Base-by-base conservation (phyloP, 2,888 invertebrate genomes). In the Heliconius aoede region DNA sequence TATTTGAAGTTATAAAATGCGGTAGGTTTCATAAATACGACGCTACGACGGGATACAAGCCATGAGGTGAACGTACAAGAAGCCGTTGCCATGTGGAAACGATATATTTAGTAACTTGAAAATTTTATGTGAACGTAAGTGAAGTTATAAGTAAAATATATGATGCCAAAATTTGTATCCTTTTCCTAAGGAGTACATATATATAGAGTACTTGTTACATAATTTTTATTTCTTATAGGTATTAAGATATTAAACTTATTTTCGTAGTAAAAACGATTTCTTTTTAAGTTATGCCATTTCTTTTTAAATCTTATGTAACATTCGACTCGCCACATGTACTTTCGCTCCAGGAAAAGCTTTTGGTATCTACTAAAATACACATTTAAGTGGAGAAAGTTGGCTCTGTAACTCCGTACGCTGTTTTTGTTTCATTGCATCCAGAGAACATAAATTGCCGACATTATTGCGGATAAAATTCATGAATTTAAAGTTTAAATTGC, bases 401-500 rank as follows among this genome's bases (percentile, higher is more conserved):
- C 30, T 67, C 30, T 65, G 46, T 46, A 46, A 75, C 36, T 26
- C 28, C 75, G 30, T 24, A 21, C 72, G 40, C 69, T 75, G 71
- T 71, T 75, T 75, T 75, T 71, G 71, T 75, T 75, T 64, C 75
- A 75, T 71, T 75, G 75, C 69, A 60, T 30, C 51, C 51, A 55
- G 36, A 68, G 64, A 73, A 73, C 76, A 71, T 78, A 78, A 76
- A 76, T 76, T 76, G 71, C 76, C 40, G 60, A 76, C 73, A 76
- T 78, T 74, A 78, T 78, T 78, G 74, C 61, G 72, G 72, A 76
- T 76, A 74, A 78, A 78, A 78, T 72, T 78, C 76, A 72, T 64
- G 61, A 74, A 72, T 76, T 76, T 74, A 74, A 78, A 76, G 78
- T 78, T 78, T 78, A 78, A 78, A 78, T 78, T 78, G 76, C 72